phyloP scores from a whole-genome alignment of 2,797 vertebrate genomes.

The Dryobates pubescens region DNA sequence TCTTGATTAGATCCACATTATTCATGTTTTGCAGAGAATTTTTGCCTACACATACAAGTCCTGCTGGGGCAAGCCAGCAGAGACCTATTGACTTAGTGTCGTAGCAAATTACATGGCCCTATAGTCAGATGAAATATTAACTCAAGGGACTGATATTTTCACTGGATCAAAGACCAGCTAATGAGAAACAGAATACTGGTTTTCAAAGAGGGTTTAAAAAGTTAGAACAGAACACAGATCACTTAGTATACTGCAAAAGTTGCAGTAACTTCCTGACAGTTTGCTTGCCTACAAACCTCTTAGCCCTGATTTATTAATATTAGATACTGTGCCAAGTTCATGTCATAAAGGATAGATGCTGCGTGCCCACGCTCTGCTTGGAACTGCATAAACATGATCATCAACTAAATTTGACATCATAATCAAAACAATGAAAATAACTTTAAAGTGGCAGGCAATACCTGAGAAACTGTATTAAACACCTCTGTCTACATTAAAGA shows the following conservation, averaged over 20 bases:
- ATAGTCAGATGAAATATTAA: slow-evolving; percentile 40
- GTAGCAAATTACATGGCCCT: slow-evolving; percentile 50
- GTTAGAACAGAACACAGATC: slow-evolving; percentile 14
- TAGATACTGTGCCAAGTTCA: slow-evolving; percentile 30
- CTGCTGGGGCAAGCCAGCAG: slow-evolving; percentile 33
- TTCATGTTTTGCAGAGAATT: slow-evolving; percentile 31
- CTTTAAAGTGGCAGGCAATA: slow-evolving; percentile 28
- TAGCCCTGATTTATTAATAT: slow-evolving; percentile 57
- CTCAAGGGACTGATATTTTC: slow-evolving; percentile 50
- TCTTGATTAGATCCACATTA: slow-evolving; percentile 54
- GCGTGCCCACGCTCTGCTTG: slow-evolving; percentile 18
- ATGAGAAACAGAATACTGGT: slow-evolving; percentile 47
- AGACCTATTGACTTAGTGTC: slow-evolving; percentile 51
- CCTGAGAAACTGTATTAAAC: neutral
- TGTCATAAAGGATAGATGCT: slow-evolving; percentile 34
- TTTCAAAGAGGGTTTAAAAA: slow-evolving; percentile 40
- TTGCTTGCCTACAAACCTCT: slow-evolving; percentile 46
- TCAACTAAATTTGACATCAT: slow-evolving; percentile 6
- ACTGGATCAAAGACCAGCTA: slow-evolving; percentile 27
- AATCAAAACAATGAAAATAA: slow-evolving; percentile 63
- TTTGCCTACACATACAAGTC: slow-evolving; percentile 34
- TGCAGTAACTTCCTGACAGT: slow-evolving; percentile 31
- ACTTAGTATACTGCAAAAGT: slow-evolving; percentile 17
- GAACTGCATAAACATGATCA: slow-evolving; percentile 45
- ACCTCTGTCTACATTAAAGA: neutral